Conservation (phyloP, 2,888 invertebrate species). For the Idaea aversata region DNA sequence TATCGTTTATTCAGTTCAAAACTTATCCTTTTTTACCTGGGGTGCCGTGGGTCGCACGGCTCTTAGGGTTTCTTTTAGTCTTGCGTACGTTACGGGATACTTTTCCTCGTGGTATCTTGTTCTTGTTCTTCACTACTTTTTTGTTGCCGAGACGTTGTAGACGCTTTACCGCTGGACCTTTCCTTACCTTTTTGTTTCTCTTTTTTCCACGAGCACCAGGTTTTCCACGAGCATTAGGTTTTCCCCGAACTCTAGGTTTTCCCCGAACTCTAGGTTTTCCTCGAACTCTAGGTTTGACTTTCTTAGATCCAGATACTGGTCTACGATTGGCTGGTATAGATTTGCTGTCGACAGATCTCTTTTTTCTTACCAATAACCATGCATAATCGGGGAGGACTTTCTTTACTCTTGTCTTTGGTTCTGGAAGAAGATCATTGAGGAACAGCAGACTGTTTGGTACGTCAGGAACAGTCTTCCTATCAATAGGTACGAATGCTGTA, state of each 20-base stretch:
- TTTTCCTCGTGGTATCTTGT: too few relatives aligned
- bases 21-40: conserved; percentile 12
- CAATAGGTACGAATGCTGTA: conserved; percentile 46
- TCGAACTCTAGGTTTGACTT: not conserved
- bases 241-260: not conserved
- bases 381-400: conserved; percentile 43
- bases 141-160: too few relatives aligned
- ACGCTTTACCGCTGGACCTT: not conserved
- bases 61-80: too few relatives aligned
- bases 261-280: not conserved
- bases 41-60: not conserved
- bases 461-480: conserved; percentile 16
- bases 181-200: not conserved
- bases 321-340: not conserved
- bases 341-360: conserved; percentile 32
- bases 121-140: too few relatives aligned
- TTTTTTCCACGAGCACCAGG: not conserved
- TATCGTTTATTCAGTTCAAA: conserved; percentile 14
- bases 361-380: conserved; percentile 30
- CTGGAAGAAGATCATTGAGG: conserved; percentile 26
- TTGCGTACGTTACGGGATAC: too few relatives aligned
- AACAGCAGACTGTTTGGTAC: conserved; percentile 49
- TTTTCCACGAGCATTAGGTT: not conserved
- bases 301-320: not conserved
- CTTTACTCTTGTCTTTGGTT: conserved; percentile 46